Conservation (phyloP, 2,797 vertebrate species). For the Parotocinclus haroldoi region DNA sequence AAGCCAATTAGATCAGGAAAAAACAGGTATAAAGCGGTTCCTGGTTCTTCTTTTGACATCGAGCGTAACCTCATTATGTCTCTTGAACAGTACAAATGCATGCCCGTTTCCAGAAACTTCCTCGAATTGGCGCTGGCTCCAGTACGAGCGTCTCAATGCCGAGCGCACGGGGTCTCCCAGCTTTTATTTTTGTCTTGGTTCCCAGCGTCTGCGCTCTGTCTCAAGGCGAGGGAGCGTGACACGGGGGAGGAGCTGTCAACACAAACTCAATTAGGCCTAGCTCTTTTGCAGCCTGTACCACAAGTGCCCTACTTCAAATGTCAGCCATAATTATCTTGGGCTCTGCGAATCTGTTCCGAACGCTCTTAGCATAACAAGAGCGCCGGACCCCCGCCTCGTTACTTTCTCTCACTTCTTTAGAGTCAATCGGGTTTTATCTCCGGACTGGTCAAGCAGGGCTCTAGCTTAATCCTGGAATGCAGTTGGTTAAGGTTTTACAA, state of each 20-base stretch:
- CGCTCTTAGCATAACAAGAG: constrained; percentile 68
- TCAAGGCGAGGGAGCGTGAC: constrained; percentile 44
- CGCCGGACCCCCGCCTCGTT: constrained; percentile 51
- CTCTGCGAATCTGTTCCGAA: constrained; percentile 58
- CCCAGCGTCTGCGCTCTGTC: constrained; percentile 3
- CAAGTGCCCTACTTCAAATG: constrained; percentile 74
- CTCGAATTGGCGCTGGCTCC: too few species aligned
- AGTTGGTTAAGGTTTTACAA: too few species aligned
- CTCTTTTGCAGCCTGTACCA: constrained; percentile 58
- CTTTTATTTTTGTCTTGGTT: constrained; percentile 7
- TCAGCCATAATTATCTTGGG: constrained; percentile 73
- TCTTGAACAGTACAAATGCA: background rate
- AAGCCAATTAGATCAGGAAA: too few species aligned
- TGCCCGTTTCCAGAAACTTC: too few species aligned
- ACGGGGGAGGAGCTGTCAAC: constrained; percentile 56
- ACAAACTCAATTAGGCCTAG: constrained; percentile 73
- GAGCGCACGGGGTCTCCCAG: constrained; percentile 20
- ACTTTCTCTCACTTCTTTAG: constrained; percentile 34
- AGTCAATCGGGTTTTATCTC: constrained; percentile 42
- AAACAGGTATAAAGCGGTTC: too few species aligned
- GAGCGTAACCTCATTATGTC: too few species aligned
- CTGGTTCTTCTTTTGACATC: background rate
- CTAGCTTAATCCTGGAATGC: constrained; percentile 6
- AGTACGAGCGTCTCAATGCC: background rate
- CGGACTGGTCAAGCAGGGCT: constrained; percentile 31